Conservation (phyloP, 1,140 invertebrate species). For the Drosophila nannoptera region DNA sequence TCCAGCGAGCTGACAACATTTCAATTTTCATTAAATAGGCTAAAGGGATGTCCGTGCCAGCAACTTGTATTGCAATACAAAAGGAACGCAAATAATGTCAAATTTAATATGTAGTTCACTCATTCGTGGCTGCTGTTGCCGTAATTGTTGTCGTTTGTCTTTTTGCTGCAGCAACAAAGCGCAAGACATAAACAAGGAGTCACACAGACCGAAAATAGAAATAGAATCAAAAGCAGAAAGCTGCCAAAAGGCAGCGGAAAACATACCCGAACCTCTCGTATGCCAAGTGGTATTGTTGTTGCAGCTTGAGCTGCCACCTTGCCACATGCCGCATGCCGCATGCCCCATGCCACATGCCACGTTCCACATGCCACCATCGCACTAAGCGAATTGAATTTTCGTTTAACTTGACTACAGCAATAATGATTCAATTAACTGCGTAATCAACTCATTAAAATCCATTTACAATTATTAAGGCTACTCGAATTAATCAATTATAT, state of each 20-base stretch:
- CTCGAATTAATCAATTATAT: slow-evolving; percentile 4
- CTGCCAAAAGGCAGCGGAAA: slow-evolving; percentile 27
- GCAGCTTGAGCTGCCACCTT: slow-evolving; percentile 31
- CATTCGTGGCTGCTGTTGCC: background rate
- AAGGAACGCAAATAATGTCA: slow-evolving; percentile 22
- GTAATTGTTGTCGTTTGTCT: slow-evolving; percentile 1
- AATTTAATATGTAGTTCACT: slow-evolving; percentile 23
- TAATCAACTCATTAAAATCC: slow-evolving; percentile 18
- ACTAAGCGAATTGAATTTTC: slow-evolving; percentile 13
- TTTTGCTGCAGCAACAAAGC: slow-evolving; percentile 12
- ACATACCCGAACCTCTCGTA: slow-evolving; percentile 5
- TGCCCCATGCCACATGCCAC: slow-evolving; percentile 5
- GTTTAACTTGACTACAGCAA: slow-evolving; percentile 2
- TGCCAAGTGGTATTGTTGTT: slow-evolving; percentile 11
- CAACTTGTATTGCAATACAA: slow-evolving; percentile 18
- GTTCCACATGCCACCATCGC: background rate
- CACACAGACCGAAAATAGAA: slow-evolving; percentile 38
- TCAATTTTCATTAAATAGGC: slow-evolving; percentile 9
- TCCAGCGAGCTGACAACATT: slow-evolving; percentile 24
- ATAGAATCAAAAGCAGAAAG: background rate
- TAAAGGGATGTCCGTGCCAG: background rate
- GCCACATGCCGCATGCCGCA: slow-evolving; percentile 13
- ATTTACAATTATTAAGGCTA: slow-evolving; percentile 1
- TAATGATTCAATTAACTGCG: slow-evolving; percentile 25
- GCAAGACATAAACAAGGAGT: slow-evolving; percentile 44